Base-by-base conservation (phyloP, 2,888 invertebrate species). In the Clivina fossor region DNA sequence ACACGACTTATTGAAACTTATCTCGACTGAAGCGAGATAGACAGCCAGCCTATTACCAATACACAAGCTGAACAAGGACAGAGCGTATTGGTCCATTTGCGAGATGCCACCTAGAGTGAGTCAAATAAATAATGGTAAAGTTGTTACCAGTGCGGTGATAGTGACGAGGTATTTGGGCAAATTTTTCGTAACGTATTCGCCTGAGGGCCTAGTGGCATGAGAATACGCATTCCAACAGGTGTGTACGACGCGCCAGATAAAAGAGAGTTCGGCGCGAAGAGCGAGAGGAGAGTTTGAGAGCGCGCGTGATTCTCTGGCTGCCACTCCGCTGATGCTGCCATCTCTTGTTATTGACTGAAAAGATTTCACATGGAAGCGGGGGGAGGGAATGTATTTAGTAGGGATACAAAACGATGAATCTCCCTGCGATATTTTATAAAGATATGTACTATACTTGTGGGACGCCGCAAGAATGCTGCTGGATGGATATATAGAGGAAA, bases 201-300 rank as follows among this genome's bases (percentile, higher is more conserved):
- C 53, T 2, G 32, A n/a, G 15, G 53, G 53, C 53, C n/a, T n/a
- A n/a, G n/a, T 19, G 16, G 33, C 22, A 48, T 41, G 49, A 49
- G 38, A 49, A 40, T 50, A 50, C 35, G 53, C 53, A 53, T 53
- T 53, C 53, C 53, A 53, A 53, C 53, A 53, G 53, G 53, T 53
- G 53, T 53, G 53, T 53, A 15, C 28, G 30, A 13, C 18, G 32
- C 18, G 44, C 4, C 15, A 11, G n/a, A 8, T 4, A 24, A 24
- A 24, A 24, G 26, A 24, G 26, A 9, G 9, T 7, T 24, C 9
- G 26, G 4, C 9, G 26, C n/a, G n/a, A n/a, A n/a, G n/a, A n/a
- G n/a, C n/a, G n/a, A n/a, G n/a, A n/a, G n/a, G n/a, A n/a, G n/a
- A n/a, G n/a, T n/a, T n/a, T n/a, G n/a, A n/a, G n/a, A n/a, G n/a